These are phyloP conservation scores for Ferrisia virgata DNA, from an alignment of 2,888 invertebrate genomes.

Conservation along the genomic window DNA sequence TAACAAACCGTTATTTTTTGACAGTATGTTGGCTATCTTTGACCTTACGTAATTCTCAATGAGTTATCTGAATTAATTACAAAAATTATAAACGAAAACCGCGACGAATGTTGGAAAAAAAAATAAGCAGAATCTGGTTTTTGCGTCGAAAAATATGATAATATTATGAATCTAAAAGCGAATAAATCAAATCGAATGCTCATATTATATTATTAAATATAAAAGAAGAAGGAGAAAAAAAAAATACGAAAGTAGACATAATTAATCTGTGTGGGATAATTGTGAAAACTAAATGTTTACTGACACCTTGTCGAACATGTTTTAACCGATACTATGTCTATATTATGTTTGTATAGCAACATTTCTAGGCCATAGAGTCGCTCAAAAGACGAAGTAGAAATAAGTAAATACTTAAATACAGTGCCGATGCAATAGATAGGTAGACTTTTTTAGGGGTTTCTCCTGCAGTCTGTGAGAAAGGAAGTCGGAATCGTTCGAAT, in stretches of 20 bases:
- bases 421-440: neutral
- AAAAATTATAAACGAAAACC: neutral
- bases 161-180: neutral
- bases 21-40: too few relatives aligned
- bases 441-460: neutral
- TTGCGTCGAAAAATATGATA: neutral
- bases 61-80: conserved; percentile 2
- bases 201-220: neutral
- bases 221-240: too few relatives aligned
- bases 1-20: neutral
- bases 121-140: neutral
- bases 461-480: neutral
- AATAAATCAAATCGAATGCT: neutral
- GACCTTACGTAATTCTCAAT: neutral
- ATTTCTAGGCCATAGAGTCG: neutral
- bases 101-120: neutral
- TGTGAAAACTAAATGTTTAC: conserved; percentile 19
- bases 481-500: conserved; percentile 8
- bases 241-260: neutral
- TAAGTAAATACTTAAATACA: too few relatives aligned
- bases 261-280: conserved; percentile 1
- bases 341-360: neutral
- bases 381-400: neutral
- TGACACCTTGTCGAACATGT: conserved; percentile 10
- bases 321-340: conserved; percentile 1